A percentile compares a stretch with the other conserved stretches of the same genome.
Conservation (phyloP, 1,140 invertebrate species). For the Drosophila leontia region DNA sequence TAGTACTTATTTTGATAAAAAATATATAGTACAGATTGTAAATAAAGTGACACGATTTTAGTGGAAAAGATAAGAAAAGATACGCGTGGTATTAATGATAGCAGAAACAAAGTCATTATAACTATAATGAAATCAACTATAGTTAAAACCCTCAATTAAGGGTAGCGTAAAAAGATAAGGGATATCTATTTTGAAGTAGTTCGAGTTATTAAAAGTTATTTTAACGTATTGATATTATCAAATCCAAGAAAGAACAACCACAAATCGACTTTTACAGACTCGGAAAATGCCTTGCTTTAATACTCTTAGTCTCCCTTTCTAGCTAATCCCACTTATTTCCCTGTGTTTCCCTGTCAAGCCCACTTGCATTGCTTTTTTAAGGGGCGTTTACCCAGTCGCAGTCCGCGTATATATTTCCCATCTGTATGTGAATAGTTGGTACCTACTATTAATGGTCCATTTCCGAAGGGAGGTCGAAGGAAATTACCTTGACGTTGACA, state of each 20-base stretch:
- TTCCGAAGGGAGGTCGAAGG: neutral
- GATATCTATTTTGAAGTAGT: neutral
- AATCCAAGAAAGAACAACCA: neutral
- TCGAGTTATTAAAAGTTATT: neutral
- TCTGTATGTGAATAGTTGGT: neutral
- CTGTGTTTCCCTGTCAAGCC: constrained; percentile 2
- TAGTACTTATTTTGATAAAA: neutral
- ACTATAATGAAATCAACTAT: neutral
- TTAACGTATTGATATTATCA: neutral
- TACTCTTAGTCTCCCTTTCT: neutral
- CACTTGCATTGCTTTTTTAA: constrained; percentile 7
- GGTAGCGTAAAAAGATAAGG: neutral
- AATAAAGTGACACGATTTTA: neutral
- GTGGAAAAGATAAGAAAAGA: neutral
- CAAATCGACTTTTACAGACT: neutral
- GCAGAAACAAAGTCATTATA: neutral
- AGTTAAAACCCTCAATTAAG: neutral
- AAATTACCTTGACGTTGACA: constrained; percentile 19
- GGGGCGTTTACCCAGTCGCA: constrained; percentile 7
- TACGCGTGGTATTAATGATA: neutral
- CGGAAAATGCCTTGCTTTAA: neutral
- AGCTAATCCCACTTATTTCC: constrained; percentile 10
- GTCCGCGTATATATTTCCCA: neutral
- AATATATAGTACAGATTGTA: neutral
- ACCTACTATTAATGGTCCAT: constrained; percentile 4